Conservation (phyloP, 2,113 vertebrate species). For the Thinocorus orbignyianus region DNA sequence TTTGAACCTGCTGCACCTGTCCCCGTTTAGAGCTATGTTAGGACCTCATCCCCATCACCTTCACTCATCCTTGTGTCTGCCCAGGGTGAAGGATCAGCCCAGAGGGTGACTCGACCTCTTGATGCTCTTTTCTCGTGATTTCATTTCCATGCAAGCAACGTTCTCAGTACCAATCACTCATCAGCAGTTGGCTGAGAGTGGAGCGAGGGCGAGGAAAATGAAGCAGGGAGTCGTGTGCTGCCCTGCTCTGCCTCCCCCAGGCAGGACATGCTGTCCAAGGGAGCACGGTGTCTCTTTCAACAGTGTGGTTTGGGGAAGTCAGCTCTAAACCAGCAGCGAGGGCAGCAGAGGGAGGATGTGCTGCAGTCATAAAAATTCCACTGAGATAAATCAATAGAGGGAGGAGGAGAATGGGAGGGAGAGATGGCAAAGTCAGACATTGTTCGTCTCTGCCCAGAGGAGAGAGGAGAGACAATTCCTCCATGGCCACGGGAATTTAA, state of each 20-base stretch:
- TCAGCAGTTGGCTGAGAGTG: background rate
- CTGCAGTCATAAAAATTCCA: conserved; percentile 56
- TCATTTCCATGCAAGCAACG: background rate
- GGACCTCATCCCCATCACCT: background rate
- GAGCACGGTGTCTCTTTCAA: background rate
- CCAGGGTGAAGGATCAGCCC: background rate
- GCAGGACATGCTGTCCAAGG: background rate
- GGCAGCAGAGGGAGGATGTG: background rate
- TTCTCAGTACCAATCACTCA: background rate
- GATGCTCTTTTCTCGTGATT: background rate
- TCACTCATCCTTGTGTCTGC: background rate
- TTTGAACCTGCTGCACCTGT: background rate
- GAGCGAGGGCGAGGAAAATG: background rate
- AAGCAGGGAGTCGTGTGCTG: background rate
- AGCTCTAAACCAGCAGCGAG: background rate
- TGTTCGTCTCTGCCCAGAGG: background rate
- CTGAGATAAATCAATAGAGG: conserved; percentile 6
- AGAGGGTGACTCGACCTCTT: rapidly evolving
- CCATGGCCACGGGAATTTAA: background rate
- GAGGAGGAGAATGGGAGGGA: background rate
- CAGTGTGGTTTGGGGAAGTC: background rate
- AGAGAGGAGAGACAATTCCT: background rate
- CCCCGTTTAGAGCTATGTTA: background rate
- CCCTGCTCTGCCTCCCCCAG: background rate
- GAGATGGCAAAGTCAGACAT: background rate